phyloP scores from a whole-genome alignment of 1,140 invertebrate species.

The Bombus waltoni region DNA sequence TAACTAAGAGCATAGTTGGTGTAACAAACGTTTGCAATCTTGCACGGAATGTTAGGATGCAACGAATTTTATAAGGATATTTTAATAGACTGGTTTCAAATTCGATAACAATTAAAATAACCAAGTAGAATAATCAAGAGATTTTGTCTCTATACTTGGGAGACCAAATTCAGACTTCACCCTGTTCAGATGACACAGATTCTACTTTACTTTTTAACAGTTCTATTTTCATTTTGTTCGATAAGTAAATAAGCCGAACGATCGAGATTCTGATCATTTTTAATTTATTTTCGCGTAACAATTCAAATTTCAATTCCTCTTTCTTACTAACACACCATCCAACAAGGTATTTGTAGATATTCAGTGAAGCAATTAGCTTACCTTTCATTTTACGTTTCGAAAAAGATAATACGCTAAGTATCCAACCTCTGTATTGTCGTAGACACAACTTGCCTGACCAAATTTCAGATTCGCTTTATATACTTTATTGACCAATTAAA shows the following conservation, averaged over 20 bases:
- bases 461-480: constrained; percentile 56
- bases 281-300: background rate
- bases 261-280: background rate
- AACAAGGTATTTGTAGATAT: background rate
- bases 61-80: background rate
- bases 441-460: background rate
- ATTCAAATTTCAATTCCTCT: background rate
- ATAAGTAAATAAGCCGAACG: no score
- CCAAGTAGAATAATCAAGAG: no score
- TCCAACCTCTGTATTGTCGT: background rate
- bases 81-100: background rate
- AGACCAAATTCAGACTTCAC: no score
- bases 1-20: no score
- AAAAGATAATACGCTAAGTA: background rate
- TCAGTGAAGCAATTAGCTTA: constrained; percentile 21
- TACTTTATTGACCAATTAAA: constrained; percentile 28
- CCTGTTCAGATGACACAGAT: no score
- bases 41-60: no score
- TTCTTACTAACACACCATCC: background rate
- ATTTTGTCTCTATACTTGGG: background rate
- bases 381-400: constrained; percentile 60
- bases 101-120: background rate
- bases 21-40: no score
- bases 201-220: no score
- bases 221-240: no score